phyloP scores from a whole-genome alignment of 2,888 invertebrate genomes.

The Matsumyia berberina region DNA sequence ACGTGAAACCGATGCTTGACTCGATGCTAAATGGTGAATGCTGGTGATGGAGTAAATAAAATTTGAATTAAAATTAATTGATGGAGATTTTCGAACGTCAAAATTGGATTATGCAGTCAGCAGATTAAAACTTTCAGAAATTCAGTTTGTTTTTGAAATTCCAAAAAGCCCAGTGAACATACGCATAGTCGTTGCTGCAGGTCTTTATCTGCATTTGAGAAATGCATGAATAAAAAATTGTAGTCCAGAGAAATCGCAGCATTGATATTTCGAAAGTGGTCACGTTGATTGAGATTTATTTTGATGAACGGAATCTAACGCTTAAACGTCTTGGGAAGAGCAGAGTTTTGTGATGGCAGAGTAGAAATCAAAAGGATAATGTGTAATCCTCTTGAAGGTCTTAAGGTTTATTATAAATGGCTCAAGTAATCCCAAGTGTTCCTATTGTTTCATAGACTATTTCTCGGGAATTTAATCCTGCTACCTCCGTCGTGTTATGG shows the following conservation, averaged over 20 bases:
- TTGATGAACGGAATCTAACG: neutral
- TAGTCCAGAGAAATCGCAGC: neutral
- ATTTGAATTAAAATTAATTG: constrained; percentile 67
- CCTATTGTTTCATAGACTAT: no score
- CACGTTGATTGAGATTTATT: constrained; percentile 14
- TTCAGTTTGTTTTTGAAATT: constrained; percentile 51
- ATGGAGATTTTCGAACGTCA: constrained; percentile 65
- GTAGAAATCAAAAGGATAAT: no score
- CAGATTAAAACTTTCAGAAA: constrained; percentile 66
- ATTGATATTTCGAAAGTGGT: constrained; percentile 1
- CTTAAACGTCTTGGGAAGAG: no score
- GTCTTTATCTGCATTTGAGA: neutral
- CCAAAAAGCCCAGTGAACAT: constrained; percentile 3
- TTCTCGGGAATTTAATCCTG: no score
- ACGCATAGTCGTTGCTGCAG: neutral
- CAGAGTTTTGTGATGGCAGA: no score
- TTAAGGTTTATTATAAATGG: no score
- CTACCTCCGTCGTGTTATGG: no score
- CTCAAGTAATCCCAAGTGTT: no score
- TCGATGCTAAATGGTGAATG: neutral
- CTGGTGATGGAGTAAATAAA: constrained; percentile 63
- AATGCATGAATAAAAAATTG: neutral
- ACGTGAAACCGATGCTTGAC: constrained; percentile 7
- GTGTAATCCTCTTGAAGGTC: no score
- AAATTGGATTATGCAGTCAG: constrained; percentile 68